phyloP scores from a whole-genome alignment of 2,888 invertebrate genomes.

The Eupithecia dodoneata region DNA sequence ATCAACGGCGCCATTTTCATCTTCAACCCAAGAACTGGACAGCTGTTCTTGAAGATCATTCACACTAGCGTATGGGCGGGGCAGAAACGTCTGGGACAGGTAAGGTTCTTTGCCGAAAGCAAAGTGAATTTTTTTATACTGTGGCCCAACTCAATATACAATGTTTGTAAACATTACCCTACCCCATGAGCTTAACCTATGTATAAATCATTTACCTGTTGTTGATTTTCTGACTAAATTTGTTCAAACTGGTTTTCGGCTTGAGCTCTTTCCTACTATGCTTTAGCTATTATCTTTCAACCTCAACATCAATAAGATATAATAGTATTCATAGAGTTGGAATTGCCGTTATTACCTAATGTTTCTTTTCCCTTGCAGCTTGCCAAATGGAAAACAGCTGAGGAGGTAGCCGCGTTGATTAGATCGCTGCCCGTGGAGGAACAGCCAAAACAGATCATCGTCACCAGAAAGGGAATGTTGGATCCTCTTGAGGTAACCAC shows the following conservation, averaged over 20 bases:
- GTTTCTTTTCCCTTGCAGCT: slow-evolving; percentile 78
- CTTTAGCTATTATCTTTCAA: no score
- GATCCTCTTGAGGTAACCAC: slow-evolving; percentile 96
- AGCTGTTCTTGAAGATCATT: slow-evolving; percentile 99
- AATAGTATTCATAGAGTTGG: no score
- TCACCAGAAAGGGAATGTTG: slow-evolving; percentile 99
- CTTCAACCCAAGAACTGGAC: slow-evolving; percentile 99
- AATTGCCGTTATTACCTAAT: neutral
- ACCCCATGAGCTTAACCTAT: no score
- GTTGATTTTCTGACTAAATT: no score
- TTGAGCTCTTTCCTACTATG: no score
- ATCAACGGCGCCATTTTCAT: slow-evolving; percentile 99
- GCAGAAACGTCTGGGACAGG: slow-evolving; percentile 99
- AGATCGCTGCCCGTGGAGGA: slow-evolving; percentile 99
- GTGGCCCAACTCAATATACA: no score
- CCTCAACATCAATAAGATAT: no score
- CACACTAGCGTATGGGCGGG: slow-evolving; percentile 99
- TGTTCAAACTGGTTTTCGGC: no score
- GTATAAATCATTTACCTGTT: no score
- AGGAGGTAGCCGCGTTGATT: slow-evolving; percentile 99
- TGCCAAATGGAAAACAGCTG: slow-evolving; percentile 99
- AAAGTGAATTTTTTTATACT: no score
- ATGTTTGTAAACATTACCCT: no score
- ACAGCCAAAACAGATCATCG: slow-evolving; percentile 99
- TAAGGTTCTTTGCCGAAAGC: slow-evolving; percentile 50